Evolutionary conservation across 2,888 invertebrate genomes (phyloP).

Genomic region (Drosophila cracens): DNA sequence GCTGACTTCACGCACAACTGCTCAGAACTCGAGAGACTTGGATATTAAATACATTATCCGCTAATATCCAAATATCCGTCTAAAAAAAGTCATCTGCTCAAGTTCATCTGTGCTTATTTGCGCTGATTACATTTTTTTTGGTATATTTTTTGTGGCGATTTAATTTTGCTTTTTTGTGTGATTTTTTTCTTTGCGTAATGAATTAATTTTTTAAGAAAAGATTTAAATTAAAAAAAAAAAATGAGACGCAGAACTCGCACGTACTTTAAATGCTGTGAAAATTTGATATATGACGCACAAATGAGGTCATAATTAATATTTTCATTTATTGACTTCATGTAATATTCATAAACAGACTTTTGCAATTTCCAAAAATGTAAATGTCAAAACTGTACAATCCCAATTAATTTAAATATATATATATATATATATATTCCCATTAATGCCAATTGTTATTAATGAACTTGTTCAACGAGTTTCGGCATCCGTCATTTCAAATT

Average conservation of each 20-base stretch:
- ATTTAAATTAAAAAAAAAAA: not conserved
- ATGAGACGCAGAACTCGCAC: too few species aligned
- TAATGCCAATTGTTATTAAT: not conserved
- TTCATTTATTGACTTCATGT: not conserved
- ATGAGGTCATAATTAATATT: not conserved
- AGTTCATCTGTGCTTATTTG: not conserved
- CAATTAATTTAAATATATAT: not conserved
- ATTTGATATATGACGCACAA: not conserved
- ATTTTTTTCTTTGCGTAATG: not conserved
- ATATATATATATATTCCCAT: not conserved
- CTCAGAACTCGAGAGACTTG: constrained; percentile 2
- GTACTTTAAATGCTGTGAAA: not conserved
- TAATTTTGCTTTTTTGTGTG: not conserved
- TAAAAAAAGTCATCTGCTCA: not conserved
- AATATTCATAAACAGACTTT: not conserved
- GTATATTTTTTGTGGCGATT: constrained; percentile 39
- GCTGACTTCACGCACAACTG: constrained; percentile 27
- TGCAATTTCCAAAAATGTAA: not conserved
- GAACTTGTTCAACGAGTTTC: not conserved
- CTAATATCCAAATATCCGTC: constrained; percentile 5
- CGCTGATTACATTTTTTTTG: constrained; percentile 14
- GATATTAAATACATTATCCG: constrained; percentile 9
- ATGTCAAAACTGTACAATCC: accelerated
- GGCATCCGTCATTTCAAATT: not conserved
- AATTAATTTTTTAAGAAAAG: not conserved